Base-by-base conservation (phyloP, 1,140 invertebrate species). In the Sesamia nonagrioides region DNA sequence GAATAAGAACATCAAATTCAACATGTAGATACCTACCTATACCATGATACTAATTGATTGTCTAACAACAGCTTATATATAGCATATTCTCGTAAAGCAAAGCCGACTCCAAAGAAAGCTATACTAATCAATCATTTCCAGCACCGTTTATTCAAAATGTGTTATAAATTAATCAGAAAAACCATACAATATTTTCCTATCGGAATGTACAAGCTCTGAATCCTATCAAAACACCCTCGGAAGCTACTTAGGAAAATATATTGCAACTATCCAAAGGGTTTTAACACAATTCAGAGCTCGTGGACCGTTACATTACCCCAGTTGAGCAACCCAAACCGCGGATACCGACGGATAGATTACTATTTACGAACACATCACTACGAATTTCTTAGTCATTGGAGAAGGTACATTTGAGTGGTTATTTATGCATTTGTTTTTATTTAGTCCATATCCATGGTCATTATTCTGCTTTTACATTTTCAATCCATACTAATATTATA, bases 241-340 rank as follows among this genome's bases (percentile, higher is more conserved):
- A 60, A 40, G 68, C 54, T 17, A 21, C 21, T 74, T 60, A 48
- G 56, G 56, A 74, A 60, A 74, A 74, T 45, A 74, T 60, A 74
- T 71, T 71, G 68, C 56, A 21, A 60, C 72, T 60, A 74, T 60
- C 40, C 72, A 75, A 75, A 61, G 56, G 58, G 73, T 75, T 75
- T 50, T 75, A 63, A 75, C 56, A 75, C 73, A 75, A 75, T 63
- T 75, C 73, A 63, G 56, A 37, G 56, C 27, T 33, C 45, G 21
- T 50, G 45, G 73, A 50, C 73, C 58, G 73, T 63, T 63, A 75
- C 58, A 75, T 75, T 75, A 75, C 72, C 72, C 52, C 9, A 61
- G 56, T 63, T n/a, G 56, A 75, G 27, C n/a, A 52, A 8, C 40
- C 73, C 58, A 13, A 45, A 48, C 73, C 73, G 2, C 42, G 73